phyloP scores from a whole-genome alignment of 92 coral and sea anemone genomes.

The Heliopora coerulea region DNA sequence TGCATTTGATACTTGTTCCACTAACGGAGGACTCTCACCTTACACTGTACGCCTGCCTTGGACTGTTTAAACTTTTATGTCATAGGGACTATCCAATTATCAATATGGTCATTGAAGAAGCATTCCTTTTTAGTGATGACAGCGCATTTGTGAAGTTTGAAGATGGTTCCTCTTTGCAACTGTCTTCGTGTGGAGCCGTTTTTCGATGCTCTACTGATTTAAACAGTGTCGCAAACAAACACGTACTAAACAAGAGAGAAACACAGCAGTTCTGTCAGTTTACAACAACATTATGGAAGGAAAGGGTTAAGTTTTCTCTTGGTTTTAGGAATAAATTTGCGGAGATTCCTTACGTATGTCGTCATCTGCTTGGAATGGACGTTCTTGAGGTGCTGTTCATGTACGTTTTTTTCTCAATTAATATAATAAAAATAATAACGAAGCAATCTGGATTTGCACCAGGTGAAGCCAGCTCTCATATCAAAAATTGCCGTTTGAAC shows the following conservation, averaged over 20 bases:
- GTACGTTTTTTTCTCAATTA: background rate
- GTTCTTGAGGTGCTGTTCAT: constrained; percentile 56
- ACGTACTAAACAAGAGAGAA: constrained; percentile 10
- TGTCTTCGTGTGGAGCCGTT: constrained; percentile 76
- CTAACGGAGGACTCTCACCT: too few relatives aligned
- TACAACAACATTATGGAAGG: constrained; percentile 59
- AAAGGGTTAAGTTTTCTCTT: constrained; percentile 58
- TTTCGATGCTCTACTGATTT: constrained; percentile 42
- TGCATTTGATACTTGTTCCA: too few relatives aligned
- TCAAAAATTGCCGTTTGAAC: too few relatives aligned
- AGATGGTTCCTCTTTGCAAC: constrained; percentile 68
- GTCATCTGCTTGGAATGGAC: constrained; percentile 53
- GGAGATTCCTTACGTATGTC: constrained; percentile 68
- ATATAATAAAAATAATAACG: too few relatives aligned
- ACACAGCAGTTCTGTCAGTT: constrained; percentile 74
- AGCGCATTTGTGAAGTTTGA: constrained; percentile 60
- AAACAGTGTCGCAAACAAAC: background rate
- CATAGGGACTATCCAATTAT: background rate
- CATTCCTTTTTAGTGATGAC: constrained; percentile 60
- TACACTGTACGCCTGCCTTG: constrained; percentile 30
- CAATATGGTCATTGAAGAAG: constrained; percentile 20
- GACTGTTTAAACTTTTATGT: background rate
- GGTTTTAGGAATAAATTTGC: constrained; percentile 75
- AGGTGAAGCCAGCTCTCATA: too few relatives aligned
- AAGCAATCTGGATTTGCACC: too few relatives aligned